Evolutionary conservation across 1,140 invertebrate genomes (phyloP), one percentile per base, ranked within the genome.

Genomic region (Musca vetustissima): DNA sequence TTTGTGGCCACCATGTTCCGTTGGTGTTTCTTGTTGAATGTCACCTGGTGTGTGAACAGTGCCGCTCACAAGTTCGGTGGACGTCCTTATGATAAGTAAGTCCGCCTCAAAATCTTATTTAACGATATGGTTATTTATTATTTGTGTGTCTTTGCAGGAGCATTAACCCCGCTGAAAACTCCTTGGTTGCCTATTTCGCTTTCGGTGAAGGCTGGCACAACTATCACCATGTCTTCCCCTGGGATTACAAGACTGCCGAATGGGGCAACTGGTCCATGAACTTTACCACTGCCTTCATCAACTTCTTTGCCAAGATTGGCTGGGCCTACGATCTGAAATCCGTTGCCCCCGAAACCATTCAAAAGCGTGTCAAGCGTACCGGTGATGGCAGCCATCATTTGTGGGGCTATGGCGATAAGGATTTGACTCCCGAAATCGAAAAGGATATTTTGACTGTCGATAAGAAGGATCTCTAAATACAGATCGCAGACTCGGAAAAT

Each of bases 31-130:
- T 91, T 90, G 8, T 85, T 98, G 15, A 94, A 98, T 79, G 89
- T 90, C 71, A 98, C 96, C 0, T 98, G 96, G 96, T 85, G 95
- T 25, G 95, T 98, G 1, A 98, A 98, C 82, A 95, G 92, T 67
- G 92, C 92, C 13, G 95, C 95, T 4, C 96, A 98, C 83, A 86
- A 94, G 75, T 95, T 91, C 85, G 96, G 96, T 64, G 87, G 88
- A 70, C 90, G 89, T 77, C 95, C 96, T 0, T 98, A 97, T 80
- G 95, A 98, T 81, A 88, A 88, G 90, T 88, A 83, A 88, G 83
- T 87, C 15, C 9, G 14, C 17, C 4, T 21, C 22, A 52, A 7
- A 19, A 19, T 64, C 47, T 64, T n/a, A n/a, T 19, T 66, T 52
- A 52, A 28, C 1, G 4, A 24, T 8, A 32, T 50, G n/a, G n/a